Evolutionary conservation across 2,113 vertebrate species (phyloP), one percentile per base, ranked within the genome.

Genomic region (Callipepla squamata): DNA sequence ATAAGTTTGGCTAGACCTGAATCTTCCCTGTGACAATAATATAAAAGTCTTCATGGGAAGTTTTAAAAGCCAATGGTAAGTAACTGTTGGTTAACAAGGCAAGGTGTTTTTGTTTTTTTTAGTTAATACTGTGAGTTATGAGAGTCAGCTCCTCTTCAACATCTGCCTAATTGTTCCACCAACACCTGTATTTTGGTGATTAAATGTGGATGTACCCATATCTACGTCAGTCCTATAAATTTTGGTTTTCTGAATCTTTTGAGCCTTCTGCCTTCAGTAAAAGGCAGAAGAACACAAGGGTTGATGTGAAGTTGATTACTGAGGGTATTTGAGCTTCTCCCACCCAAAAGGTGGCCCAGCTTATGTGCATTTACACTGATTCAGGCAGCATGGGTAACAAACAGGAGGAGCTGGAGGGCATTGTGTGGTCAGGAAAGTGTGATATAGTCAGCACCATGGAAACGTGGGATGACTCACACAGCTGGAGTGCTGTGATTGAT

Each of bases 191-290:
- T 63, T 84, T 84, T 45, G 8, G 6, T 72, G 12, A 26, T 1
- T 30, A n/a, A 51, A 36, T 53, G 26, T 74, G 21, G 9, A 15
- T 73, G 44, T 48, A 10, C n/a, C 28, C 32, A 51, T 40, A 59
- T 5, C 11, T 34, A 51, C 1, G 53, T 13, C 1, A 0, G 77
- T 12, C 6, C 18, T 32, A 28, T 45, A 42, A 1, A 3, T 32
- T 10, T 40, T 0, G 4, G 22, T 77, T 78, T 93, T 81, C 32
- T 70, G 42, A 74, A 81, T 65, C 62, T 18, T 25, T 17, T 68
- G 15, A 65, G 9, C 11, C 36, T 70, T 63, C 19, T 74, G 14
- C 30, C 36, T 84, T 69, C 26, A 34, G 6, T 45, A 75, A 89
- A 79, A 65, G 26, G 48, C 22, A 23, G 5, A 48, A 48, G 47